Conservation (phyloP, 2,797 vertebrate genomes). For the Artibeus jamaicensis region DNA sequence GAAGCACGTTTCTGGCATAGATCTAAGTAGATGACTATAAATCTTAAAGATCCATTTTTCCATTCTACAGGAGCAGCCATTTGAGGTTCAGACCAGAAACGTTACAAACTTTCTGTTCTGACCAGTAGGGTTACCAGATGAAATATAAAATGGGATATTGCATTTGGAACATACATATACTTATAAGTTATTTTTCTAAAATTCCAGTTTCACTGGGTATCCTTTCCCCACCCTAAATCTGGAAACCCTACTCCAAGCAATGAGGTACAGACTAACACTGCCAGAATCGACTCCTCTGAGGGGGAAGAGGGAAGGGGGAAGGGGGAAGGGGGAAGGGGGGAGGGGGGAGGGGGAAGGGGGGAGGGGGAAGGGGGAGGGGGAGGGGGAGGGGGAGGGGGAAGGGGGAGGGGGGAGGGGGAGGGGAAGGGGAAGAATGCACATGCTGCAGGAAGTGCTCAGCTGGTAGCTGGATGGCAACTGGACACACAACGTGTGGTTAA, state of each 20-base stretch:
- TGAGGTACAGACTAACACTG: neutral
- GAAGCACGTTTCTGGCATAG: neutral
- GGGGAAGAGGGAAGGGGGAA: neutral
- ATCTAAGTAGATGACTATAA: neutral
- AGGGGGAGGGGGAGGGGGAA: too few species aligned
- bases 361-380: neutral
- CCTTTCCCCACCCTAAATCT: neutral
- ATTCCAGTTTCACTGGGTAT: neutral
- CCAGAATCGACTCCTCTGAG: neutral
- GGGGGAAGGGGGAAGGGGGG: too few species aligned
- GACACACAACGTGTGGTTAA: neutral
- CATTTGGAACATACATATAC: neutral
- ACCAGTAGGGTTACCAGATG: neutral
- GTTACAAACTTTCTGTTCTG: neutral
- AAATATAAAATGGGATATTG: neutral
- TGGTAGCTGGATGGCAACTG: neutral
- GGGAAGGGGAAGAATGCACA: neutral
- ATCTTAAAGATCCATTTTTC: slow-evolving; percentile 26
- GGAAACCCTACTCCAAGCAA: neutral
- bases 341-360: too few species aligned
- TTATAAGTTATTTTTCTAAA: neutral
- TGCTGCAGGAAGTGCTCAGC: neutral
- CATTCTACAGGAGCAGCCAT: neutral
- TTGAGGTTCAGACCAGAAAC: neutral
- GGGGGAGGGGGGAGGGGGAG: too few species aligned